Percentiles rank a stretch among this genome's conserved stretches.
Conservation (phyloP, 2,113 vertebrate genomes). For the Eidolon helvum region DNA sequence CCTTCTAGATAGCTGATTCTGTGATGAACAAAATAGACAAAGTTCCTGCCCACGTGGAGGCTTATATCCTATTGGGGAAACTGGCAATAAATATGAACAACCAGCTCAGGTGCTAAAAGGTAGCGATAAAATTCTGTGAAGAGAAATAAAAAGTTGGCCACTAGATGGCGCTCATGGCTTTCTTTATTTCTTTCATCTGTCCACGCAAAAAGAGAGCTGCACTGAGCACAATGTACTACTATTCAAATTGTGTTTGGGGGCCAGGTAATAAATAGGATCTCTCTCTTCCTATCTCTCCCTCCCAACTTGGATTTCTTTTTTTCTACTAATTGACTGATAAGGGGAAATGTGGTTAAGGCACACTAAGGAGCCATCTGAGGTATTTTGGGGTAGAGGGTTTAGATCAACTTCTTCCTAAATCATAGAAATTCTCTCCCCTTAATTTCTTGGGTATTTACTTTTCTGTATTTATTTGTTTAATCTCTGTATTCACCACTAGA, state of each 20-base stretch:
- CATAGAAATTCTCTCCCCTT: background rate
- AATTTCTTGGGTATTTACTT: background rate
- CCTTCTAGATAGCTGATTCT: background rate
- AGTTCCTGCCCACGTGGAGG: background rate
- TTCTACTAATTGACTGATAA: background rate
- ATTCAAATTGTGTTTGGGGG: background rate
- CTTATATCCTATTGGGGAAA: background rate
- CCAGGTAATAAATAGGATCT: background rate
- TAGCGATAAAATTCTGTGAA: background rate
- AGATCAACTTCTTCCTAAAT: background rate
- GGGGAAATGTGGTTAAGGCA: background rate
- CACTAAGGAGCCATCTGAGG: background rate
- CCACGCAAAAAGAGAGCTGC: background rate
- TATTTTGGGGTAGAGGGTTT: background rate
- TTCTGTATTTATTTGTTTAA: conserved; percentile 10
- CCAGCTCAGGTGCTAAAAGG: background rate
- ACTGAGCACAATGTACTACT: background rate
- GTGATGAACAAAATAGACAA: background rate
- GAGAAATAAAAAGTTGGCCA: background rate
- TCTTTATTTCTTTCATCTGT: background rate
- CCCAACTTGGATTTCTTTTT: background rate
- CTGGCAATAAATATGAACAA: background rate
- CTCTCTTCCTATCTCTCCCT: background rate
- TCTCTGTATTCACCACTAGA: background rate
- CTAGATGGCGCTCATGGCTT: background rate